Conservation (phyloP, 1,140 invertebrate species). For the Bathynomus jamesi region DNA sequence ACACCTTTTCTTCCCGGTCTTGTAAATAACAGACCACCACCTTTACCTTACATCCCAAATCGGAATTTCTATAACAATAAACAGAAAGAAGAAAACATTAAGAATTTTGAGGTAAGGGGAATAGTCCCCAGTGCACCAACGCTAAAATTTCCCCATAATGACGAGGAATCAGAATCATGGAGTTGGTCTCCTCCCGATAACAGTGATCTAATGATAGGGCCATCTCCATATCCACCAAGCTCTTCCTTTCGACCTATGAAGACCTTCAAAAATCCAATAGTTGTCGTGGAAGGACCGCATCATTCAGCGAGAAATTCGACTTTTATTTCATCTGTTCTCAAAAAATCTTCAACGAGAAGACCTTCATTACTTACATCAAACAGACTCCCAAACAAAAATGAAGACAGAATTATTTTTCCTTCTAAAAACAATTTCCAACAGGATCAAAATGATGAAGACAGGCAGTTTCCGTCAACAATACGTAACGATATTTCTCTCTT, state of each 20-base stretch:
- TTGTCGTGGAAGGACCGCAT: not conserved
- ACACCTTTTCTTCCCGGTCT: conserved; percentile 27
- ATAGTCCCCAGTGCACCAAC: too few relatives aligned
- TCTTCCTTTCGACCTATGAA: not conserved
- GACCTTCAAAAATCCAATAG: not conserved
- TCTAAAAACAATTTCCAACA: not conserved
- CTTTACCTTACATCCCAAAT: not conserved
- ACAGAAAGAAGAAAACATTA: too few relatives aligned
- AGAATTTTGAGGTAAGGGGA: too few relatives aligned
- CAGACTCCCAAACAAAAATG: not conserved
- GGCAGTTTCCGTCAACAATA: not conserved
- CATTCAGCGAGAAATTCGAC: not conserved
- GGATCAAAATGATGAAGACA: too few relatives aligned
- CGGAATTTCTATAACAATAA: too few relatives aligned
- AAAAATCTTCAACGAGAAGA: too few relatives aligned
- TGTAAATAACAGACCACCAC: not conserved
- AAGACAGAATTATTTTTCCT: not conserved
- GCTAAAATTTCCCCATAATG: not conserved
- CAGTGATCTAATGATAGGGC: not conserved
- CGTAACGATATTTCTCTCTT: not conserved
- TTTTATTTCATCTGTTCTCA: too few relatives aligned
- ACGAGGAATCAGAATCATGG: not conserved
- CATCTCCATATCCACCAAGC: not conserved
- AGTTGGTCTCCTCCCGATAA: not conserved
- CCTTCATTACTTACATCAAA: not conserved